Percentiles rank a stretch among this genome's conserved stretches.
Evolutionary conservation across 2,113 vertebrate species (phyloP).

Genomic region (Charadrius vociferus): DNA sequence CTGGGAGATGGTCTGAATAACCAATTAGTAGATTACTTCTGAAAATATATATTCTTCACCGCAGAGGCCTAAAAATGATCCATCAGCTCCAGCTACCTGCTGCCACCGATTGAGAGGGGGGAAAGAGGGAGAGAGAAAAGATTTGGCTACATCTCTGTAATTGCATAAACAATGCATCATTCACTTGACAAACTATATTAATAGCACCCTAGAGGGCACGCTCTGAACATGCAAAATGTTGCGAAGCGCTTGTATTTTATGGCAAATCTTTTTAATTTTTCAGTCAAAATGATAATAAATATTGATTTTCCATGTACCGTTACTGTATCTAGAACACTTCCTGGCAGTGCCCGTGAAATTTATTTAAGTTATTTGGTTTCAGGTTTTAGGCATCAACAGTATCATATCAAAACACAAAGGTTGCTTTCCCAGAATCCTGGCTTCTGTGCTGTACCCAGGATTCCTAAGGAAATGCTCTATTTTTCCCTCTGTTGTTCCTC

Average conservation of each 20-base stretch:
- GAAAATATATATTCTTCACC: slow-evolving; percentile 45
- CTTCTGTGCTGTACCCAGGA: neutral
- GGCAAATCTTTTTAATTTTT: slow-evolving; percentile 66
- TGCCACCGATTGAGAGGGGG: neutral
- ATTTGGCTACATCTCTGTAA: slow-evolving; percentile 48
- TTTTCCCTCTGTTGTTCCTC: neutral
- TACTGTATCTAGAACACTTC: slow-evolving; percentile 36
- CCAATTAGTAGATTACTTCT: slow-evolving; percentile 57
- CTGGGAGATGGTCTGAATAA: slow-evolving; percentile 47
- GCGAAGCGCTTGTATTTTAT: slow-evolving; percentile 48
- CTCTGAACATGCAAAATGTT: slow-evolving; percentile 42
- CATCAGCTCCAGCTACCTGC: slow-evolving; percentile 41
- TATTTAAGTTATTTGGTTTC: slow-evolving; percentile 31
- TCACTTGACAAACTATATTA: slow-evolving; percentile 59
- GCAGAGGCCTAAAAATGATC: slow-evolving; percentile 43
- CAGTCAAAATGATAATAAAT: slow-evolving; percentile 55
- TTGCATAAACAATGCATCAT: slow-evolving; percentile 57
- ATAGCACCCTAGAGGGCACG: slow-evolving; percentile 26
- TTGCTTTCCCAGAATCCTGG: slow-evolving; percentile 16
- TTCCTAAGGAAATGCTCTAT: neutral
- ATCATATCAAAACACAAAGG: neutral
- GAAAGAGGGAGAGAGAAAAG: slow-evolving; percentile 18
- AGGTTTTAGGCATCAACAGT: neutral
- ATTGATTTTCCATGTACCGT: slow-evolving; percentile 48
- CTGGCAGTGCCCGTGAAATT: slow-evolving; percentile 10